Conservation (phyloP, 1,140 invertebrate genomes). For the Leptopilina boulardi region DNA sequence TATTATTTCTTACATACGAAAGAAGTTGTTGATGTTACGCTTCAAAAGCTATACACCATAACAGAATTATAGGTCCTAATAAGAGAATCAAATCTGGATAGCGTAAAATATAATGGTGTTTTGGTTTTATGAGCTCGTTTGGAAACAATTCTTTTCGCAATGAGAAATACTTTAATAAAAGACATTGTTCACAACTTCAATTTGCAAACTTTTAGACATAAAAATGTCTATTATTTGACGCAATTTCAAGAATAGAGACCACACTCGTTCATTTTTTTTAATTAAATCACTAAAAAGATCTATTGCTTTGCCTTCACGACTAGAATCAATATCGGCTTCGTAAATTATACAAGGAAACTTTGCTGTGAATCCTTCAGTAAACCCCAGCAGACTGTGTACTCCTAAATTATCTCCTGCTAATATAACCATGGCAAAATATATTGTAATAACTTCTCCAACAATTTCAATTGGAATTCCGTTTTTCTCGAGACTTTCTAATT, state of each 20-base stretch:
- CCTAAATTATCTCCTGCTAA: slow-evolving; percentile 48
- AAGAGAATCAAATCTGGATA: slow-evolving; percentile 50
- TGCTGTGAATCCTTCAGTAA: slow-evolving; percentile 55
- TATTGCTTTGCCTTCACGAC: not conserved
- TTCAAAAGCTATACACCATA: slow-evolving; percentile 40
- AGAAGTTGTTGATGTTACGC: not conserved
- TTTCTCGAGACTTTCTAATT: slow-evolving; percentile 44
- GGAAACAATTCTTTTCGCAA: slow-evolving; percentile 39
- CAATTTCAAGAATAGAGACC: slow-evolving; percentile 54
- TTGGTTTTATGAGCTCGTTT: slow-evolving; percentile 52
- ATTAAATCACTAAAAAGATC: slow-evolving; percentile 54
- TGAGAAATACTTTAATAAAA: slow-evolving; percentile 38
- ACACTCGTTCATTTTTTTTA: slow-evolving; percentile 44
- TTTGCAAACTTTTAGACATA: slow-evolving; percentile 41
- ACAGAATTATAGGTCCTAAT: slow-evolving; percentile 51
- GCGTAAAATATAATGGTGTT: slow-evolving; percentile 59
- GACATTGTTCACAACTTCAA: slow-evolving; percentile 46
- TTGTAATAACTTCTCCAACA: not conserved
- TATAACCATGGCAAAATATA: slow-evolving; percentile 41
- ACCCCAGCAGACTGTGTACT: slow-evolving; percentile 40
- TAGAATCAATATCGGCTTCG: slow-evolving; percentile 23
- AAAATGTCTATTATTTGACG: slow-evolving; percentile 55
- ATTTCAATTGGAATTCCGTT: slow-evolving; percentile 33
- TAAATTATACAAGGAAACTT: slow-evolving; percentile 59
- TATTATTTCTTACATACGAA: not conserved